Percentiles rank a stretch among this genome's conserved stretches.
These are phyloP conservation scores for Numenius phaeopus DNA, from an alignment of 2,797 vertebrate genomes.

Conservation along the genomic window DNA sequence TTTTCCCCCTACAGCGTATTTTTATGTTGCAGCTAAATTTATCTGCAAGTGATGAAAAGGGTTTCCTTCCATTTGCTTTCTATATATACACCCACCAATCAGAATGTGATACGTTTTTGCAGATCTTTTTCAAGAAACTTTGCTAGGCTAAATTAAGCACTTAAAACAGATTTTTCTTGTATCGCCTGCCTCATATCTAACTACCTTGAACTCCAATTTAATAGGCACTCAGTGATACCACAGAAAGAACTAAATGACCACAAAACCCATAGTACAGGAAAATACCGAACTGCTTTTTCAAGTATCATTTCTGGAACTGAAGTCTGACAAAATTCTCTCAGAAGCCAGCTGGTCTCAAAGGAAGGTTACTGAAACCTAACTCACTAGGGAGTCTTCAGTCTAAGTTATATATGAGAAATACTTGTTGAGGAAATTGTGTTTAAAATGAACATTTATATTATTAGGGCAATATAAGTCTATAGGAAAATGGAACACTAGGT, in stretches of 20 bases:
- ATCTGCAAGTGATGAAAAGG: conserved; percentile 43
- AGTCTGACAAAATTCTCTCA: conserved; percentile 63
- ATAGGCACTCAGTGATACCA: conserved; percentile 1
- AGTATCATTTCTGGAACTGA: conserved; percentile 33
- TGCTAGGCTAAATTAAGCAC: conserved; percentile 60
- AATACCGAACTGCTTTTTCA: conserved; percentile 34
- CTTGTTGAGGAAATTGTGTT: not conserved
- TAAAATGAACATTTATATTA: conserved; percentile 10
- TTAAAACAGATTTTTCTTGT: conserved; percentile 53
- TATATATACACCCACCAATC: conserved; percentile 31
- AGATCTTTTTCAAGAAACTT: conserved; percentile 40
- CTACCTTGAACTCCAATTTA: conserved; percentile 60
- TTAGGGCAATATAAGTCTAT: not conserved
- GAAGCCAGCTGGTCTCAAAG: conserved; percentile 49
- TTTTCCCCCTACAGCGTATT: not conserved
- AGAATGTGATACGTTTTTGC: conserved; percentile 24
- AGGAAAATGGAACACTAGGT: not conserved
- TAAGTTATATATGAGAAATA: conserved; percentile 18
- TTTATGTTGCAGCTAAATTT: conserved; percentile 14
- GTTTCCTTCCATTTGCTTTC: conserved; percentile 63
- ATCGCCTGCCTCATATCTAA: conserved; percentile 39
- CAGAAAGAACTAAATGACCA: conserved; percentile 31
- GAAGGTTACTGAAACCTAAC: conserved; percentile 42
- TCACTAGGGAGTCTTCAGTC: not conserved
- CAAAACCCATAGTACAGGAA: conserved; percentile 14